Evolutionary conservation across 2,888 invertebrate species (phyloP), one percentile per base, ranked within the genome.

Genomic region (Leptothorax acervorum): DNA sequence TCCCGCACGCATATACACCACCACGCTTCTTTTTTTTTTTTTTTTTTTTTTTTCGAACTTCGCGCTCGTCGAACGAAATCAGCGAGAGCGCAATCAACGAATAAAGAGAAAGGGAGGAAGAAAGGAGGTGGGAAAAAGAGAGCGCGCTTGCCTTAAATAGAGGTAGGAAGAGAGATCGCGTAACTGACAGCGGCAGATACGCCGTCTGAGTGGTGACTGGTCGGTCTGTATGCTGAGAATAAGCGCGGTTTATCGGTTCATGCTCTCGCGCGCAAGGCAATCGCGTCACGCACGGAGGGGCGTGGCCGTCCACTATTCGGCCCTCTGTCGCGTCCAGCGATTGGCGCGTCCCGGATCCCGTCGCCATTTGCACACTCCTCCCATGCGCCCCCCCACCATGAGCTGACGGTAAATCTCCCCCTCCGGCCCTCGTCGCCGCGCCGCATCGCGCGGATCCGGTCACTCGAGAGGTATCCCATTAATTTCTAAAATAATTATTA

Each of bases 401-500:
- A 18, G 8, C 28, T 15, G 48, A 4, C 28, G 35, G 65, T 60
- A 71, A 87, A 87, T 86, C 83, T 79, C 86, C 76, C 86, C 79
- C 23, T 23, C 23, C 23, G 23, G 23, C 0, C 23, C 87, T 84
- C 42, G 18, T 55, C 74, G 70, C 60, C 71, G 60, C 62, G 71
- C 73, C 73, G 39, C 81, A 73, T 23, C 65, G 65, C 75, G 78
- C 83, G 79, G 79, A 85, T 78, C 73, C 78, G 63, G 60, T 76
- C 73, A 82, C 48, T 60, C 60, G 83, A 83, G 88, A 87, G 86
- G 87, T 66, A 66, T 66, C 87, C 75, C 91, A 91, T 92, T 93
- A 92, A 93, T 92, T 92, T 91, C 88, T 90, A 92, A 90, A 89
- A 90, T 90, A 91, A 92, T 93, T 92, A 92, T 92, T 93, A 90